Evolutionary conservation across 2,888 invertebrate genomes (phyloP), one percentile per base, ranked within the genome.

Genomic region (Pteria penguin): DNA sequence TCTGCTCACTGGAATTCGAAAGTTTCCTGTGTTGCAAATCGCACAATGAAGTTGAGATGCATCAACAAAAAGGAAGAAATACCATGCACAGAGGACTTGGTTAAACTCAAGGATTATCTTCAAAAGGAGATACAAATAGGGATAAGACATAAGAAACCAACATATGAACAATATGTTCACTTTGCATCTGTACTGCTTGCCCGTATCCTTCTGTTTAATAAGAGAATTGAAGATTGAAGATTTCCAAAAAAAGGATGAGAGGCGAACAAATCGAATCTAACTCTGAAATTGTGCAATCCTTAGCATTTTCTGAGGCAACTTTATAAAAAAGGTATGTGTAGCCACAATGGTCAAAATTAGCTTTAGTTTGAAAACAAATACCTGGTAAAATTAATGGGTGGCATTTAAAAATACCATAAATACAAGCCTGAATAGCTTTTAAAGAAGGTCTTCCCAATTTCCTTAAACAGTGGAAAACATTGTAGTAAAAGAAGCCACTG

Each of bases 1-100:
- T 33, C 14, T 29, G 76, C 72, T 22, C 72, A 72, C 60, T 76
- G 72, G 76, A 72, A 68, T n/a, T 22, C 32, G 18, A 72, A 62
- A 45, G 68, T 76, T 29, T 55, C 72, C n/a, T 52, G 31, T 61
- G 72, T 76, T 4, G 72, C 72, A n/a, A 66, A 67, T 26, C 31
- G 76, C 2, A 61, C 52, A n/a, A 60, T 55, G 24, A 27, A 58
- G 2, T 55, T 76, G 32, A 67, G 69, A 45, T 18, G 11, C 1
- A 31, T 76, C 14, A 76, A 76, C 63, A 76, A 72, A 36, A 65
- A n/a, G 31, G n/a, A 18, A 27, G 65, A 70, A 27, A 54, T 75
- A n/a, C 75, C 70, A 33, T 18, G 4, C 14, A 74, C 78, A 27
- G 71, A 66, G 1, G 74, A 78, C 45, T 27, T 78, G 22, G 33